Percentiles rank a stretch among this genome's conserved stretches.
These are phyloP conservation scores for Pantherophis alleghaniensis DNA, from an alignment of 2,797 vertebrate species.

Conservation along the genomic window DNA sequence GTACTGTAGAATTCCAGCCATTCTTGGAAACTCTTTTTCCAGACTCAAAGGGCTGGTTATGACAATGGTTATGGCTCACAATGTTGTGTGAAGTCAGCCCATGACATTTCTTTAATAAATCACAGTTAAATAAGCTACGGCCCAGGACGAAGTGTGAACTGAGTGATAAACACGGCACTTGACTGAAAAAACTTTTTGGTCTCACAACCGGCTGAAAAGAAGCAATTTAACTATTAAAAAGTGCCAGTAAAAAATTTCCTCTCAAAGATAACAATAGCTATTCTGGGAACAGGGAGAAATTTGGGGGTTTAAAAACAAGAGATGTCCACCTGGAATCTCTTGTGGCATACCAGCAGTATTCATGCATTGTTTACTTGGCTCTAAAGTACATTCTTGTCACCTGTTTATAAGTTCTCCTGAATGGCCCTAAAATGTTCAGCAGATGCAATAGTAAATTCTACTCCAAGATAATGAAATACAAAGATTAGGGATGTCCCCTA, in stretches of 20 bases:
- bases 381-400: not conserved
- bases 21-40: not conserved
- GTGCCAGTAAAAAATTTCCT: not conserved
- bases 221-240: not conserved
- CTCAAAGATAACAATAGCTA: not conserved
- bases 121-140: not conserved
- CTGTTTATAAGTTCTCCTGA: not conserved
- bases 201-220: not conserved
- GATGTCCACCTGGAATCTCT: not conserved
- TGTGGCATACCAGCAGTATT: not conserved
- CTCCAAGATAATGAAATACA: not conserved
- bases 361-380: not conserved
- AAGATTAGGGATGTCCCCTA: not conserved
- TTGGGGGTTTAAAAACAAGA: not conserved
- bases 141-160: not conserved
- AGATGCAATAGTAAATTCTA: not conserved
- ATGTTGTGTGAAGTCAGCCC: not conserved
- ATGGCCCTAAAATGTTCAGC: not conserved
- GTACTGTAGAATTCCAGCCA: not conserved
- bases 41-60: not conserved
- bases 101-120: not conserved
- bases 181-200: not conserved
- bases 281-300: not conserved
- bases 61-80: not conserved
- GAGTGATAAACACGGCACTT: not conserved